phyloP scores from a whole-genome alignment of 2,888 invertebrate species.

The Plagodis pulveraria region DNA sequence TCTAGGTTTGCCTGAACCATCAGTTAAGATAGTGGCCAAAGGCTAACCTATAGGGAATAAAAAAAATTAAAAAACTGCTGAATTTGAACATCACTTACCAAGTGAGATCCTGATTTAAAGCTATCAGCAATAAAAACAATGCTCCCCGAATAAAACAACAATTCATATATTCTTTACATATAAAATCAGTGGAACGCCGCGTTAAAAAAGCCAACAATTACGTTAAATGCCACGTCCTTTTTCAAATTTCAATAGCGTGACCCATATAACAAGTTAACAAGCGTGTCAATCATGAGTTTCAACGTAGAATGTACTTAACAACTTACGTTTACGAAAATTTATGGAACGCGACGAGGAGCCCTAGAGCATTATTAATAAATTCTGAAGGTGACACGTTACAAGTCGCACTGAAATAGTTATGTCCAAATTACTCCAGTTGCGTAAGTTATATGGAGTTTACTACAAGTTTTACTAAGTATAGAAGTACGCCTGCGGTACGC shows the following conservation, averaged over 20 bases:
- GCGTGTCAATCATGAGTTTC: slow-evolving; percentile 53
- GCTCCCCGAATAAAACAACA: background rate
- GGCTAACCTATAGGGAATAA: too few species aligned
- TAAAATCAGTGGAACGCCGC: slow-evolving; percentile 3
- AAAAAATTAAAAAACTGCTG: too few species aligned
- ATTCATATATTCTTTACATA: background rate
- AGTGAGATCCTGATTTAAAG: too few species aligned
- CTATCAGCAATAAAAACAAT: background rate
- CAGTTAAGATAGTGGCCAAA: too few species aligned
- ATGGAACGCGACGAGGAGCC: slow-evolving; percentile 18
- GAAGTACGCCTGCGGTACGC: background rate
- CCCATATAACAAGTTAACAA: slow-evolving; percentile 39
- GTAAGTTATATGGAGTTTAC: slow-evolving; percentile 15
- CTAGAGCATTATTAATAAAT: slow-evolving; percentile 31
- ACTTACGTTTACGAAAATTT: slow-evolving; percentile 18
- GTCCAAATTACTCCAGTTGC: slow-evolving; percentile 16
- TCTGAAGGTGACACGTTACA: slow-evolving; percentile 26
- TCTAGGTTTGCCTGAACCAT: too few species aligned
- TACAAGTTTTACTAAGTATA: slow-evolving; percentile 9
- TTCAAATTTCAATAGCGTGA: slow-evolving; percentile 39
- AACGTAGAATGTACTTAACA: slow-evolving; percentile 36
- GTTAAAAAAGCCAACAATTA: slow-evolving; percentile 13
- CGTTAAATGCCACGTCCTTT: slow-evolving; percentile 16
- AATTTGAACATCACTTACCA: too few species aligned
- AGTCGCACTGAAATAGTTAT: slow-evolving; percentile 29